Evolutionary conservation across 1,140 invertebrate genomes (phyloP).

Genomic region (Chymomyza costata): DNA sequence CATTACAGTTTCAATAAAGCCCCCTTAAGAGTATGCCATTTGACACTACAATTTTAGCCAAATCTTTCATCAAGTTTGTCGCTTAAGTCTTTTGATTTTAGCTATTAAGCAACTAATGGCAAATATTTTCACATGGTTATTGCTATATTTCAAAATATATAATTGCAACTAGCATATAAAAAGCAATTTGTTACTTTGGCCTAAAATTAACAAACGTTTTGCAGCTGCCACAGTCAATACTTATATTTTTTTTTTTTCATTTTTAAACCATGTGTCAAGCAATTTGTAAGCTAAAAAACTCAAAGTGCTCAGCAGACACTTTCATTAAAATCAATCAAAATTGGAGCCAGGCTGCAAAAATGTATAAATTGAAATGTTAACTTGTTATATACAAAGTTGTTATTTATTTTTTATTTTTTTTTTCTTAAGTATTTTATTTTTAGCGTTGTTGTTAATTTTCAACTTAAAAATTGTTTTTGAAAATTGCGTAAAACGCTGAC

Average conservation of each 20-base stretch:
- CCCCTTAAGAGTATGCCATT: too few species aligned
- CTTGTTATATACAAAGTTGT: too few species aligned
- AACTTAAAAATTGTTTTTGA: too few species aligned
- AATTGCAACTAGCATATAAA: too few species aligned
- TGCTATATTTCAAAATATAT: too few species aligned
- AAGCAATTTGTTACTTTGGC: conserved; percentile 12
- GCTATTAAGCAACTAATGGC: too few species aligned
- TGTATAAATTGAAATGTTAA: conserved; percentile 58
- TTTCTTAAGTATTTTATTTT: not conserved
- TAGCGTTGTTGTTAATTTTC: conserved; percentile 8
- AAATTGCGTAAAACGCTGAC: conserved; percentile 54
- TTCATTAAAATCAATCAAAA: conserved; percentile 56
- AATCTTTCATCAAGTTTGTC: conserved; percentile 13
- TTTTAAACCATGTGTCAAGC: conserved; percentile 50
- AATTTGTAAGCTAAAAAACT: conserved; percentile 43
- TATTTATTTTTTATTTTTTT: conserved; percentile 23
- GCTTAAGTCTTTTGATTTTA: conserved; percentile 34
- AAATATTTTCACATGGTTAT: too few species aligned
- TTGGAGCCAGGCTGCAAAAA: conserved; percentile 6
- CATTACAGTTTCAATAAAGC: too few species aligned
- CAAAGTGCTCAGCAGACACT: conserved; percentile 2
- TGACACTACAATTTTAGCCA: too few species aligned
- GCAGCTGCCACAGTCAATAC: not conserved
- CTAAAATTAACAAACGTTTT: too few species aligned
- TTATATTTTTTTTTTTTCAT: conserved; percentile 22